Evolutionary conservation across 1,140 invertebrate species (phyloP).

Genomic region (Laupala kohalensis): DNA sequence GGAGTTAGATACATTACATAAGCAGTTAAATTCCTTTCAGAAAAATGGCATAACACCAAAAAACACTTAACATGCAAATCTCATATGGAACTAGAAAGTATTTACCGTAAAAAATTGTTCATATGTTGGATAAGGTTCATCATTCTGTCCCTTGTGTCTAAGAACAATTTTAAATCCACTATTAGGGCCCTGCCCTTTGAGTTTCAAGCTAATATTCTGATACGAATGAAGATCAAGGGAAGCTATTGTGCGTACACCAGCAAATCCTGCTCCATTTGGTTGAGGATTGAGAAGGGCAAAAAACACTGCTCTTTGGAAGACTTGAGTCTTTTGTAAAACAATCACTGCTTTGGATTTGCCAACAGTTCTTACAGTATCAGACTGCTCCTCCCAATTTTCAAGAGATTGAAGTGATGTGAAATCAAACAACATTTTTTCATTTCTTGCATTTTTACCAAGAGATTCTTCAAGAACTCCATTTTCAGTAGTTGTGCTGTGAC

Average conservation of each 20-base stretch:
- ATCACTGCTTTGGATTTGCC: constrained; percentile 52
- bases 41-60: no score
- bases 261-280: constrained; percentile 54
- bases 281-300: constrained; percentile 55
- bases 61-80: no score
- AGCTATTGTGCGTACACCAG: constrained; percentile 37
- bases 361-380: constrained; percentile 45
- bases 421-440: constrained; percentile 28
- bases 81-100: constrained; percentile 24
- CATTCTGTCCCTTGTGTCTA: constrained; percentile 38
- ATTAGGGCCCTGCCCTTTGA: constrained; percentile 41
- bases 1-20: no score
- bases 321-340: constrained; percentile 39
- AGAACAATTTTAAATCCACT: constrained; percentile 44
- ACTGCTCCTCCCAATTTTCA: constrained; percentile 43
- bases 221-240: constrained; percentile 34
- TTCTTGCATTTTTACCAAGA: constrained; percentile 24
- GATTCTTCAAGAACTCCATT: no score
- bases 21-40: no score
- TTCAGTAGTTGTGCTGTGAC: no score
- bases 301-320: constrained; percentile 47
- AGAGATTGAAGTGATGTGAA: constrained; percentile 27
- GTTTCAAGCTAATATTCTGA: constrained; percentile 36
- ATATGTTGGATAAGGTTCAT: constrained; percentile 41
- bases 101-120: constrained; percentile 46